Conservation (phyloP, 2,797 vertebrate species). For the Melanogrammus aeglefinus region DNA sequence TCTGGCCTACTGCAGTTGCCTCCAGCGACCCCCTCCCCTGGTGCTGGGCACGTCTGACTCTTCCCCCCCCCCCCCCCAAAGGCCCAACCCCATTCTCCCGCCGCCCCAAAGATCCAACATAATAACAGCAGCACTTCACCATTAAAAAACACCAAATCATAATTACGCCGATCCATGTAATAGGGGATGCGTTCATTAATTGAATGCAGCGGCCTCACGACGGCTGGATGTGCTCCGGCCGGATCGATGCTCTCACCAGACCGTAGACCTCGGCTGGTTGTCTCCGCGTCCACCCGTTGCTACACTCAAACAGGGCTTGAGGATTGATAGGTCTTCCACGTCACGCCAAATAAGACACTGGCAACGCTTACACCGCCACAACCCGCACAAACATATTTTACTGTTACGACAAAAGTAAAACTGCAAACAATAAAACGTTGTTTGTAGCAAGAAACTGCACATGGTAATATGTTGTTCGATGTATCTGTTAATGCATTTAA, state of each 20-base stretch:
- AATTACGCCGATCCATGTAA: slow-evolving; percentile 50
- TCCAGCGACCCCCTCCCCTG: not conserved
- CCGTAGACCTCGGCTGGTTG: slow-evolving; percentile 52
- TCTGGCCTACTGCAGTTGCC: not conserved
- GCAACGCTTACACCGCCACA: not conserved
- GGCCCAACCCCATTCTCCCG: not conserved
- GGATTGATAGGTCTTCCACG: slow-evolving; percentile 57
- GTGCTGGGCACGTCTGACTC: not conserved
- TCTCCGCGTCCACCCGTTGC: slow-evolving; percentile 35
- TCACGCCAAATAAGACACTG: slow-evolving; percentile 8
- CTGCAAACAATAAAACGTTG: too few relatives aligned
- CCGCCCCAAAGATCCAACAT: slow-evolving; percentile 18
- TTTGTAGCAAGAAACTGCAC: not conserved
- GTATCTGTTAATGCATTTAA: not conserved
- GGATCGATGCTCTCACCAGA: slow-evolving; percentile 70
- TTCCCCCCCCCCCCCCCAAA: not conserved
- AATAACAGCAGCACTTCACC: slow-evolving; percentile 39
- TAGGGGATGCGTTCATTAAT: slow-evolving; percentile 70
- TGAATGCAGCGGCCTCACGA: slow-evolving; percentile 51
- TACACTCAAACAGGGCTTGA: slow-evolving; percentile 66
- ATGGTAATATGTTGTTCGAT: not conserved
- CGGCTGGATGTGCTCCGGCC: slow-evolving; percentile 44
- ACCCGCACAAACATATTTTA: not conserved
- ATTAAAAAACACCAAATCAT: slow-evolving; percentile 44
- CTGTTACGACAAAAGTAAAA: not conserved